Percentiles rank a stretch among this genome's conserved stretches.
phyloP scores from a whole-genome alignment of 2,888 invertebrate genomes.

The Caenorhabditis uteleia region DNA sequence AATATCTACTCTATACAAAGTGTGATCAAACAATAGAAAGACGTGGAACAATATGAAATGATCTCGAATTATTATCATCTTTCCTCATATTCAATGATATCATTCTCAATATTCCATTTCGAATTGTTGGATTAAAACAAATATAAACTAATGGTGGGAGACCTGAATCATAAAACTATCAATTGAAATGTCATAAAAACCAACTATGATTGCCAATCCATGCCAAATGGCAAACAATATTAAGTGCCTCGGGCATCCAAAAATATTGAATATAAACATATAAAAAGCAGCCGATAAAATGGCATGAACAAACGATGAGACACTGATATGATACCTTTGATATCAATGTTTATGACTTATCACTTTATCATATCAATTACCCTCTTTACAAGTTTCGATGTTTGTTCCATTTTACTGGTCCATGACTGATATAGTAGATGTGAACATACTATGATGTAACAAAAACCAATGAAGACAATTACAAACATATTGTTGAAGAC shows the following conservation, averaged over 20 bases:
- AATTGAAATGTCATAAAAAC: background rate
- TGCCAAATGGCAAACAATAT: slow-evolving; percentile 34
- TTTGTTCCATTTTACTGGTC: slow-evolving; percentile 11
- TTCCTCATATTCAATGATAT: no score
- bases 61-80: no score
- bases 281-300: slow-evolving; percentile 39
- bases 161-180: background rate
- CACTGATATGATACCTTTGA: slow-evolving; percentile 30
- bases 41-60: no score
- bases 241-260: slow-evolving; percentile 28
- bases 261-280: slow-evolving; percentile 46
- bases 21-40: no score
- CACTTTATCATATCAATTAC: slow-evolving; percentile 26
- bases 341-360: no score
- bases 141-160: slow-evolving; percentile 35
- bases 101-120: no score
- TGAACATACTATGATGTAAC: slow-evolving; percentile 28
- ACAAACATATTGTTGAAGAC: slow-evolving; percentile 43
- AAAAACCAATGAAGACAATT: slow-evolving; percentile 28
- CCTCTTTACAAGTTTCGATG: slow-evolving; percentile 12
- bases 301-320: slow-evolving; percentile 33
- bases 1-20: no score
- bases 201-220: slow-evolving; percentile 48
- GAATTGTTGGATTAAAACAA: slow-evolving; percentile 29
- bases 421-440: slow-evolving; percentile 19